phyloP scores from a whole-genome alignment of 2,113 vertebrate genomes.

The Condylura cristata region DNA sequence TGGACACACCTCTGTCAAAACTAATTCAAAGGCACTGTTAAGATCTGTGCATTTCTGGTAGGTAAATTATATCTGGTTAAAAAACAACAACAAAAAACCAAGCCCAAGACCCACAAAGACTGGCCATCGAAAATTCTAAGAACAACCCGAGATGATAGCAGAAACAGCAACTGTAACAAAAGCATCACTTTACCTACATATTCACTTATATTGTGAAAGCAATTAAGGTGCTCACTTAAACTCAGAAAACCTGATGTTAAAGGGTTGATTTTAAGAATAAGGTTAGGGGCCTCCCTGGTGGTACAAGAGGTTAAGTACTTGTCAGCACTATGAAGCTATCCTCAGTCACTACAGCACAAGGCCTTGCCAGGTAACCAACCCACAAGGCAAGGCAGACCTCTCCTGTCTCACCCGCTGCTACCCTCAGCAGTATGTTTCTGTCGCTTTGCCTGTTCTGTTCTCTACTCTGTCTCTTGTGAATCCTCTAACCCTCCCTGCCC shows the following conservation, averaged over 20 bases:
- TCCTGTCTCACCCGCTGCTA: too few species aligned
- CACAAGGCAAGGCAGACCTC: too few species aligned
- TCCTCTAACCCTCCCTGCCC: too few species aligned
- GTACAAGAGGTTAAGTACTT: too few species aligned
- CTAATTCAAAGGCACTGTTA: not conserved
- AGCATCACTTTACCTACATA: not conserved
- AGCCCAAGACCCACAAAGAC: not conserved
- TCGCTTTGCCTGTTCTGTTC: too few species aligned
- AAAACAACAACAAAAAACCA: too few species aligned
- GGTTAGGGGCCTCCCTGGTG: too few species aligned
- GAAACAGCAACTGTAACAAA: constrained; percentile 20
- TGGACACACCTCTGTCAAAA: not conserved
- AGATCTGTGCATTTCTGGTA: not conserved
- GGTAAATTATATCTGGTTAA: not conserved
- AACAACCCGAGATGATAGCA: not conserved
- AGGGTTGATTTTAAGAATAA: not conserved
- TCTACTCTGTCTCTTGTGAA: too few species aligned
- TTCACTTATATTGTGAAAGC: not conserved
- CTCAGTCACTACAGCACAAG: too few species aligned
- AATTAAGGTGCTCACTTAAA: not conserved
- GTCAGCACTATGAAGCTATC: too few species aligned
- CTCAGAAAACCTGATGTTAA: constrained; percentile 2
- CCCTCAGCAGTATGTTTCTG: too few species aligned
- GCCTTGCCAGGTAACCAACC: too few species aligned
- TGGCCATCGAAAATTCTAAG: not conserved